A percentile compares a stretch with the other conserved stretches of the same genome.
phyloP scores from a whole-genome alignment of 2,888 invertebrate genomes.

The Catonia carolina region DNA sequence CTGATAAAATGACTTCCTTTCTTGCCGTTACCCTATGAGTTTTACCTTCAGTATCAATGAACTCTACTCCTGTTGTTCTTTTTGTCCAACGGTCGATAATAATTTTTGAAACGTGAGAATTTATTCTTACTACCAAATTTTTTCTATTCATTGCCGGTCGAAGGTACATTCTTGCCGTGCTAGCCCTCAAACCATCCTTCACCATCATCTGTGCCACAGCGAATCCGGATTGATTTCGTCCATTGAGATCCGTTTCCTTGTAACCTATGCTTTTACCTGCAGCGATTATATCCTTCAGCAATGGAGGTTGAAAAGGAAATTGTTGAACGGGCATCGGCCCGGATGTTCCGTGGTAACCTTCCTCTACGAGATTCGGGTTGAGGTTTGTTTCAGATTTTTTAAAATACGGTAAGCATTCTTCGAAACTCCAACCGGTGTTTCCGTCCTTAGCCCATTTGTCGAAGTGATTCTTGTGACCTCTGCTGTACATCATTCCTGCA shows the following conservation, averaged over 20 bases:
- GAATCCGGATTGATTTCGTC: conserved; percentile 35
- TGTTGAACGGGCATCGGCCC: conserved; percentile 43
- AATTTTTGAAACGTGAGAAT: conserved; percentile 47
- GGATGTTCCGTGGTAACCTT: conserved; percentile 41
- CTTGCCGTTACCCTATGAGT: conserved; percentile 56
- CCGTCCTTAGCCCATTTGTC: conserved; percentile 57
- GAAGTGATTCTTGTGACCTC: conserved; percentile 61
- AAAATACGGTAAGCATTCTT: conserved; percentile 42
- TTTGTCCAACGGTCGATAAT: conserved; percentile 46
- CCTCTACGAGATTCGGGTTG: conserved; percentile 38
- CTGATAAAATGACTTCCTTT: conserved; percentile 58
- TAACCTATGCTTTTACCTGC: conserved; percentile 43
- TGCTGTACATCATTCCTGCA: conserved; percentile 50
- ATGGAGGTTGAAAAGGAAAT: conserved; percentile 41
- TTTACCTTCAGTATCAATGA: conserved; percentile 44
- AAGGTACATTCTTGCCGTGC: conserved; percentile 51
- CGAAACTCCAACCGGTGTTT: conserved; percentile 50
- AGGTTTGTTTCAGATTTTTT: conserved; percentile 43
- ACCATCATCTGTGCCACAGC: conserved; percentile 36
- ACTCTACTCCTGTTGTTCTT: conserved; percentile 72
- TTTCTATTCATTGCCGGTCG: conserved; percentile 37
- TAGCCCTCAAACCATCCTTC: conserved; percentile 37
- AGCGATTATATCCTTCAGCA: conserved; percentile 40
- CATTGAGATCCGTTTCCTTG: conserved; percentile 41
- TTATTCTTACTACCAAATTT: conserved; percentile 42